A percentile compares a stretch with the other conserved stretches of the same genome.
Evolutionary conservation across 1,140 invertebrate genomes (phyloP).

Genomic region (Hyles vespertilio): DNA sequence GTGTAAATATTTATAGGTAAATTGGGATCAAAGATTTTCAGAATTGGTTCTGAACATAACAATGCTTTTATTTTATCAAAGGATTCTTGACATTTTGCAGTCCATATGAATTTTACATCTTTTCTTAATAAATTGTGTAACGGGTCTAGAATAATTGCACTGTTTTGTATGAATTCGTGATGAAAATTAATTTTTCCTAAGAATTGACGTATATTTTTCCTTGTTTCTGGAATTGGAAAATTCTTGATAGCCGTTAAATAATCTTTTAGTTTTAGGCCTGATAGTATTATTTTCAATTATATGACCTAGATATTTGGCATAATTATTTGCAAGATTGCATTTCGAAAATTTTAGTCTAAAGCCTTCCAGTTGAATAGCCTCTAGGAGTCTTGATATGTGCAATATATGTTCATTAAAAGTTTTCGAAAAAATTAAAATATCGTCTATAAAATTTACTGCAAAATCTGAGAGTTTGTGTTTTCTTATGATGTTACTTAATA

Average conservation of each 20-base stretch:
- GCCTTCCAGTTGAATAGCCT: slow-evolving; percentile 28
- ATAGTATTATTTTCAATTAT: slow-evolving; percentile 44
- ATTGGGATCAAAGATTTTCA: slow-evolving; percentile 42
- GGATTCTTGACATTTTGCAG: slow-evolving; percentile 35
- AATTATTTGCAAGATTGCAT: slow-evolving; percentile 32
- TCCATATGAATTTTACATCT: slow-evolving; percentile 33
- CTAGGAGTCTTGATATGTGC: slow-evolving; percentile 20
- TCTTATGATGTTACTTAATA: slow-evolving; percentile 16
- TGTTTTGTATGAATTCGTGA: slow-evolving; percentile 40
- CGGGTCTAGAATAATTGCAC: slow-evolving; percentile 37
- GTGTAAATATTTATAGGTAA: slow-evolving; percentile 38
- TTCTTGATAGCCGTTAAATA: slow-evolving; percentile 45
- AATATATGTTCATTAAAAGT: slow-evolving; percentile 12
- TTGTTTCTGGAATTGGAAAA: slow-evolving; percentile 35
- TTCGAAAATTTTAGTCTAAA: slow-evolving; percentile 48
- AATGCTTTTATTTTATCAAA: slow-evolving; percentile 46
- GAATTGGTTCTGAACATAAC: slow-evolving; percentile 41
- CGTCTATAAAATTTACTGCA: slow-evolving; percentile 16
- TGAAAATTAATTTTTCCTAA: slow-evolving; percentile 28
- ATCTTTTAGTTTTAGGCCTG: slow-evolving; percentile 36
- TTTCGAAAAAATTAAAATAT: slow-evolving; percentile 17
- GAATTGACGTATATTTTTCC: slow-evolving; percentile 32
- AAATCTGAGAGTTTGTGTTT: slow-evolving; percentile 15
- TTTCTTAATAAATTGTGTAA: slow-evolving; percentile 37
- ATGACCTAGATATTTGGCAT: slow-evolving; percentile 36